Percentiles rank a stretch among this genome's conserved stretches.
These are phyloP conservation scores for Todus mexicanus DNA, from an alignment of 2,797 vertebrate genomes.

Conservation along the genomic window DNA sequence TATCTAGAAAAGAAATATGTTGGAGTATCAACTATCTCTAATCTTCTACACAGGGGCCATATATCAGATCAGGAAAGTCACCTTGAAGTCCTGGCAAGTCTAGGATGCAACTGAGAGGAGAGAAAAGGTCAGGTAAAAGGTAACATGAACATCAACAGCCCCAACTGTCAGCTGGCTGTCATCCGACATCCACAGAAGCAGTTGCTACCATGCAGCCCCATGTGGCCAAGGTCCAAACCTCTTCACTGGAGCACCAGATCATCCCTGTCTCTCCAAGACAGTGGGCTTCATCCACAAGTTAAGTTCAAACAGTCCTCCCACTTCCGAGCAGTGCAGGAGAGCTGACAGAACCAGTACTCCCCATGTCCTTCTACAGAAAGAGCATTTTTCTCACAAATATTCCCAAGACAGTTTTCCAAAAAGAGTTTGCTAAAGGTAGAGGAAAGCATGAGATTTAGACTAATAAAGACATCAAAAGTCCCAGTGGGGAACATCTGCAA, in stretches of 20 bases:
- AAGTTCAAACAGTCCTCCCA: neutral
- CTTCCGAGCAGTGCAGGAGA: neutral
- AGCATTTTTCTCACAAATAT: neutral
- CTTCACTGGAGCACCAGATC: neutral
- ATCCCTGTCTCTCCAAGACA: neutral
- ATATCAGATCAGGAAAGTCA: neutral
- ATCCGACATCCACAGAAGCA: neutral
- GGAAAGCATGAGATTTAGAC: neutral
- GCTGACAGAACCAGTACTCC: neutral
- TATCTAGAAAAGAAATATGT: neutral
- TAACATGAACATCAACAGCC: rapidly evolving
- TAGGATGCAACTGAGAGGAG: neutral
- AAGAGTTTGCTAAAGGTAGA: neutral
- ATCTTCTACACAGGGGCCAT: too few relatives aligned
- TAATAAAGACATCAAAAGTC: neutral
- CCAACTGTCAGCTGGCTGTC: neutral
- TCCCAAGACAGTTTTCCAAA: neutral
- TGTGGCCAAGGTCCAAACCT: rapidly evolving
- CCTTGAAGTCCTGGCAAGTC: neutral
- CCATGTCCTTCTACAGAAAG: neutral
- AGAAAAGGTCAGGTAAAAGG: neutral
- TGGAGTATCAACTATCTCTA: neutral
- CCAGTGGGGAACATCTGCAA: neutral
- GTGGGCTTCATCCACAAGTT: neutral
- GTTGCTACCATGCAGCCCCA: neutral